These are phyloP conservation scores for Hypercompe scribonia DNA, from an alignment of 2,888 invertebrate species.

Conservation along the genomic window DNA sequence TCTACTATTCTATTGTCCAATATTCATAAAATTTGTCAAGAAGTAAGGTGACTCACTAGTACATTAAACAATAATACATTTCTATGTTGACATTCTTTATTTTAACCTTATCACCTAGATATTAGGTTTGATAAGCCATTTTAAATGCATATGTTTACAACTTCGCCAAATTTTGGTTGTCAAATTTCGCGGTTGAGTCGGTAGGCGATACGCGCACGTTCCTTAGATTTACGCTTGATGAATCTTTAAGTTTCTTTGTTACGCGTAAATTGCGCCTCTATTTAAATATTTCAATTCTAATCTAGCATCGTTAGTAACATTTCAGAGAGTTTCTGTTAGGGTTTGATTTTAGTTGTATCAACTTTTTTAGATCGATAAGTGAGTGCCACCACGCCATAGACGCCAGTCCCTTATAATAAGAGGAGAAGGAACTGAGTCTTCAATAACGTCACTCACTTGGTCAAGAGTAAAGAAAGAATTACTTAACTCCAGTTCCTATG, in stretches of 20 bases:
- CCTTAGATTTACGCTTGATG: background rate
- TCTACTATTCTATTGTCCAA: too few species aligned
- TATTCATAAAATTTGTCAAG: background rate
- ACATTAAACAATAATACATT: background rate
- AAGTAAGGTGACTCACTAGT: background rate
- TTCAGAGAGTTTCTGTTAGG: background rate
- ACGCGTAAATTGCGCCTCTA: background rate
- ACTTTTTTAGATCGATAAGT: background rate
- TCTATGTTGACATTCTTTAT: background rate
- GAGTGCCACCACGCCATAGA: background rate
- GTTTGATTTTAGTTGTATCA: background rate
- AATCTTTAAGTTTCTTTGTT: background rate
- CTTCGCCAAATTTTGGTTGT: background rate
- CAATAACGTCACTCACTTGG: background rate
- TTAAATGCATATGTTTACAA: background rate
- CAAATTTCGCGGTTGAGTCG: background rate
- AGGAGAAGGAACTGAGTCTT: background rate
- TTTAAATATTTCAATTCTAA: constrained; percentile 3
- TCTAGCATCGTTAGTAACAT: background rate
- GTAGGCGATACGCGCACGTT: background rate
- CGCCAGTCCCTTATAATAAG: background rate
- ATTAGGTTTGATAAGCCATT: background rate
- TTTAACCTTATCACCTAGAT: background rate
- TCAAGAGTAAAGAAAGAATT: background rate
- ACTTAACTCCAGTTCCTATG: too few species aligned